phyloP scores from a whole-genome alignment of 2,888 invertebrate genomes.

The Branchipolynoe longqiensis region DNA sequence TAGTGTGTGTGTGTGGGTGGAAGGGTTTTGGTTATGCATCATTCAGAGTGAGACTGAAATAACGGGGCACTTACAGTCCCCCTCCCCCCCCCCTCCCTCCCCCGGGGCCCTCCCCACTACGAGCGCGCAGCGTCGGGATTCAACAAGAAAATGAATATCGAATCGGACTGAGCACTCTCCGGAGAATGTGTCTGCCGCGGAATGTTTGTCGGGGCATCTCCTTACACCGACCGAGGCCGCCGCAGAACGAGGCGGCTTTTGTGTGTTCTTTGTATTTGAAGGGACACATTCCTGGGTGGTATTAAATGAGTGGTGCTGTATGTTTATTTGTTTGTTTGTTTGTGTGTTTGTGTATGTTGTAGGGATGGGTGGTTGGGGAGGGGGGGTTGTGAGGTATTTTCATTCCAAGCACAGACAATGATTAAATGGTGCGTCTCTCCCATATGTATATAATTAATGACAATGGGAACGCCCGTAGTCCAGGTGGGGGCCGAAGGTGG shows the following conservation, averaged over 20 bases:
- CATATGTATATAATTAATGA: no score
- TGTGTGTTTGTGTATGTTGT: no score
- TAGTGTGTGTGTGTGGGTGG: no score
- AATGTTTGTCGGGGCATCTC: constrained; percentile 26
- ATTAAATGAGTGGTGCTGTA: constrained; percentile 41
- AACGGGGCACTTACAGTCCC: constrained; percentile 4
- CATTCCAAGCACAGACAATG: neutral
- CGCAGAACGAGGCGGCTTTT: constrained; percentile 30
- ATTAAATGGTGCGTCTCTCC: no score
- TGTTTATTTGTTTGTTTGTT: no score
- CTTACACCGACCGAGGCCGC: constrained; percentile 17
- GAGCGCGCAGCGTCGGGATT: constrained; percentile 1
- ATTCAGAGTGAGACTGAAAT: constrained; percentile 1
- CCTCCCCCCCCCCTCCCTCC: neutral
- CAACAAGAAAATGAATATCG: constrained; percentile 55
- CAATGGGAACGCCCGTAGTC: no score
- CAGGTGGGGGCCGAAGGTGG: no score
- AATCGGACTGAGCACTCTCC: constrained; percentile 19
- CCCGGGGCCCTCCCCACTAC: constrained; percentile 24
- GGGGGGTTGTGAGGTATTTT: neutral
- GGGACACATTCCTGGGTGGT: constrained; percentile 8
- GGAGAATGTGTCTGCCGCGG: neutral
- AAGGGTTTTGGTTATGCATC: neutral
- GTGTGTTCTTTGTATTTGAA: constrained; percentile 42
- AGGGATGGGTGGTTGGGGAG: no score